Evolutionary conservation across 2,797 vertebrate genomes (phyloP).

Genomic region (Hirundo rustica): DNA sequence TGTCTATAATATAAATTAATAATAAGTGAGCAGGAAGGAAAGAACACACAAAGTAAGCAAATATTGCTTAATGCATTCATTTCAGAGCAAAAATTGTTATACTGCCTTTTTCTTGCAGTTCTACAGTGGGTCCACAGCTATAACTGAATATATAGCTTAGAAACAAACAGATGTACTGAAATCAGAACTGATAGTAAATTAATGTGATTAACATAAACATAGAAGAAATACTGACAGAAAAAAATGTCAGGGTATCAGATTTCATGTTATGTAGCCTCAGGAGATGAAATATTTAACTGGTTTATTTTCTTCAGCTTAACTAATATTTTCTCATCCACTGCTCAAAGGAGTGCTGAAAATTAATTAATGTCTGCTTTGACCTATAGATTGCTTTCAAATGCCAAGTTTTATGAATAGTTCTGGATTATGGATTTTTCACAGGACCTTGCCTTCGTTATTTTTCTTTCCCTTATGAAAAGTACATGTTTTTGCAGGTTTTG

Average conservation of each 20-base stretch:
- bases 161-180: background rate
- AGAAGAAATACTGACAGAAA: background rate
- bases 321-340: background rate
- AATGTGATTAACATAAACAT: background rate
- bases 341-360: background rate
- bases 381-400: background rate
- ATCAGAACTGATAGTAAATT: background rate
- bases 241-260: background rate
- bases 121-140: background rate
- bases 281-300: background rate
- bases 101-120: background rate
- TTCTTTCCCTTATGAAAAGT: background rate
- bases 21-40: background rate
- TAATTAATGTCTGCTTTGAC: constrained; percentile 24
- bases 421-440: background rate
- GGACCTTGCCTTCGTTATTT: background rate
- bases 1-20: background rate
- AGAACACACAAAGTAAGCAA: background rate
- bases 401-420: background rate
- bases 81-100: background rate
- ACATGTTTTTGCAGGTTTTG: background rate
- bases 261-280: background rate
- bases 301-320: background rate
- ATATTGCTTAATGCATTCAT: background rate
- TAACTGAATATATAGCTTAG: background rate